A percentile compares a stretch with the other conserved stretches of the same genome.
phyloP scores from a whole-genome alignment of 2,797 vertebrate genomes.

The Propithecus perrieri region DNA sequence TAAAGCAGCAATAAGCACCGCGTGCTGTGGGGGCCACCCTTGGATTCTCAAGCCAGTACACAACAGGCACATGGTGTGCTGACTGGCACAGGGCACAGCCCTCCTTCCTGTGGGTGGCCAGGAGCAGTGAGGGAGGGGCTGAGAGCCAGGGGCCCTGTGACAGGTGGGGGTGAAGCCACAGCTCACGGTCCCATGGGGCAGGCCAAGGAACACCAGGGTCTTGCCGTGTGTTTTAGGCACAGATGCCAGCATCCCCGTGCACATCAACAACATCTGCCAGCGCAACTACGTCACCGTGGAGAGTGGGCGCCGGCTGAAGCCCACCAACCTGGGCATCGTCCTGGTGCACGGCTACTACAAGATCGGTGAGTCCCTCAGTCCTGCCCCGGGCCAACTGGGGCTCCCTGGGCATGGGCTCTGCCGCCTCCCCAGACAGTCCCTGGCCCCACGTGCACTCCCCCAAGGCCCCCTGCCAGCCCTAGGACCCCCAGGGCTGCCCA shows the following conservation, averaged over 20 bases:
- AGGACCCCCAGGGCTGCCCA: no score
- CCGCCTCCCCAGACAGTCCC: background rate
- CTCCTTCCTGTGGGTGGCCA: background rate
- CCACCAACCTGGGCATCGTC: slow-evolving; percentile 97
- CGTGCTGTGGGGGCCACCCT: accelerated
- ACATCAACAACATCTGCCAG: slow-evolving; percentile 99
- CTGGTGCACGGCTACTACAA: slow-evolving; percentile 98
- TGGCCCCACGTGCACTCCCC: background rate
- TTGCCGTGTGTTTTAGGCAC: slow-evolving; percentile 88
- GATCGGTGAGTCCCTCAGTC: slow-evolving; percentile 88
- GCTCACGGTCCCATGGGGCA: background rate
- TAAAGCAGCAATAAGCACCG: background rate
- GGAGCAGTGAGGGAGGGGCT: background rate
- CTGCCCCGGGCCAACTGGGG: background rate
- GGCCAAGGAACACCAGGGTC: background rate
- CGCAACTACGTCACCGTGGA: slow-evolving; percentile 98
- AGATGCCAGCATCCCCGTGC: slow-evolving; percentile 98
- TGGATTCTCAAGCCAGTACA: background rate
- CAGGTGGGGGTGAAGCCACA: background rate
- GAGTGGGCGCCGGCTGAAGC: slow-evolving; percentile 94
- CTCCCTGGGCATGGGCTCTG: no score
- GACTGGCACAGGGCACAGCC: background rate
- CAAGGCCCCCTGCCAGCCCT: accelerated
- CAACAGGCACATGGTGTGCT: background rate
- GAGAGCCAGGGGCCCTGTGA: background rate